phyloP scores from a whole-genome alignment of 2,113 vertebrate genomes.

The Morone chrysops region DNA sequence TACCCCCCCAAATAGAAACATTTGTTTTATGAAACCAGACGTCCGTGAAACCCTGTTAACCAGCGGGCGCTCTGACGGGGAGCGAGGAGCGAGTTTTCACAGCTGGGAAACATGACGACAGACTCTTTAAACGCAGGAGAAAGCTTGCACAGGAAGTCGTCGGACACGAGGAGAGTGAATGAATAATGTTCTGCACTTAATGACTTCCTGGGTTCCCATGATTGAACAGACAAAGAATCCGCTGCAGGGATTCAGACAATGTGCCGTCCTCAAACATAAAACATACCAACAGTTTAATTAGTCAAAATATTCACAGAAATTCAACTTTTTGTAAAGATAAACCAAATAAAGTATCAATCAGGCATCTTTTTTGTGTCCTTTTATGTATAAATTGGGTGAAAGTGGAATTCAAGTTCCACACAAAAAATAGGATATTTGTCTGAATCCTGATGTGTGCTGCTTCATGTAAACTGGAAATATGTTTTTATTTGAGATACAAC shows the following conservation, averaged over 20 bases:
- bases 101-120: slow-evolving; percentile 25
- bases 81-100: neutral
- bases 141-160: slow-evolving; percentile 35
- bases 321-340: too few relatives aligned
- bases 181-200: slow-evolving; percentile 47
- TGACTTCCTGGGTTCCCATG: slow-evolving; percentile 61
- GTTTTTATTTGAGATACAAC: too few relatives aligned
- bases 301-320: too few relatives aligned
- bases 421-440: too few relatives aligned
- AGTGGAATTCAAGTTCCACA: too few relatives aligned
- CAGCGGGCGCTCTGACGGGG: neutral
- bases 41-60: neutral
- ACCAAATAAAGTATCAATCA: too few relatives aligned
- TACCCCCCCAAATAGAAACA: slow-evolving; percentile 33
- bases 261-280: neutral
- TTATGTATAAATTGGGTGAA: too few relatives aligned
- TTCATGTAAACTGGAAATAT: too few relatives aligned
- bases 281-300: too few relatives aligned
- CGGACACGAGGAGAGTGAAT: slow-evolving; percentile 2
- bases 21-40: slow-evolving; percentile 40
- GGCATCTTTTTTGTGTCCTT: too few relatives aligned
- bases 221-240: slow-evolving; percentile 22
- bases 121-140: neutral
- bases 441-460: too few relatives aligned
- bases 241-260: neutral